Percentiles rank a stretch among this genome's conserved stretches.
Conservation (phyloP, 2,113 vertebrate species). For the Danio rerio region GRCz12tu NC_133189.1:18926501-18927000, state of each 20-base stretch:
- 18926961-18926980: too few relatives aligned
- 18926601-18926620: background rate
- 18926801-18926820: background rate
- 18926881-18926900: too few relatives aligned
- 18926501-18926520: too few relatives aligned
- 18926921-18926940: too few relatives aligned
- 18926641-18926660: conserved; percentile 7
- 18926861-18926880: too few relatives aligned
- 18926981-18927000: too few relatives aligned
- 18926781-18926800: background rate
- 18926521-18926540: background rate
- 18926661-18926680: background rate
- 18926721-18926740: conserved; percentile 5
- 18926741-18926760: background rate
- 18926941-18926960: too few relatives aligned
- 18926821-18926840: too few relatives aligned
- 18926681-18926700: background rate
- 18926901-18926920: too few relatives aligned
- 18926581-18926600: background rate
- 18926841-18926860: too few relatives aligned
- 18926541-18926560: background rate
- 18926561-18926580: background rate
- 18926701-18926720: conserved; percentile 33
- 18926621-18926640: background rate
- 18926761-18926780: background rate